Evolutionary conservation across 2,797 vertebrate species (phyloP).

Genomic region (Trichosurus vulpecula): DNA sequence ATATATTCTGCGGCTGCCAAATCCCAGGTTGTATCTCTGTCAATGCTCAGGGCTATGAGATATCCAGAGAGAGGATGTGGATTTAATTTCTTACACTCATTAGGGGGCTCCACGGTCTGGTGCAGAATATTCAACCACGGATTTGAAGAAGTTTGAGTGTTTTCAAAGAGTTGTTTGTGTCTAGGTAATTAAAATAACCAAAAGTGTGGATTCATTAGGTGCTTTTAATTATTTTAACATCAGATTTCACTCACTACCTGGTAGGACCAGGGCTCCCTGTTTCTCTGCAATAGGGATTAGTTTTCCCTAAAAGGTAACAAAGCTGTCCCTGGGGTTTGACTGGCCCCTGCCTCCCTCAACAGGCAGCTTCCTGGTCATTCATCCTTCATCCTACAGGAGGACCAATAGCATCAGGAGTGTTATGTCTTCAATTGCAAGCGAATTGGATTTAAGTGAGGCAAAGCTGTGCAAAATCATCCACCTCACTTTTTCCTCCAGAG

Average conservation of each 20-base stretch:
- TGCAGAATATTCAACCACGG: neutral
- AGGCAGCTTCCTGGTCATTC: neutral
- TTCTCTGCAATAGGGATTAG: neutral
- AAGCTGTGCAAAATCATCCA: neutral
- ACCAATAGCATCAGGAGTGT: neutral
- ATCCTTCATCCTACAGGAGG: neutral
- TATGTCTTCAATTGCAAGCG: neutral
- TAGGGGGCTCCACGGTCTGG: neutral
- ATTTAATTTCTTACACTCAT: conserved; percentile 13
- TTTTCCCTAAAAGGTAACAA: neutral
- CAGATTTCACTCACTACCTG: neutral
- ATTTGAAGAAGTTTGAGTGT: neutral
- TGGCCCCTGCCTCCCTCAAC: neutral
- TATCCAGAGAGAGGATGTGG: conserved; percentile 17
- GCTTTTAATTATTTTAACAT: neutral
- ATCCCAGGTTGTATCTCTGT: conserved; percentile 11
- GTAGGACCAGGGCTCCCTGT: neutral
- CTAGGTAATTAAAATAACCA: neutral
- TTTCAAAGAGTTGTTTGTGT: conserved; percentile 6
- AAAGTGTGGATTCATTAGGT: neutral
- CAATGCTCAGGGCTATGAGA: conserved; percentile 15
- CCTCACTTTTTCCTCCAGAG: too few relatives aligned
- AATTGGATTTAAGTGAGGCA: neutral
- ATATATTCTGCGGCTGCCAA: conserved; percentile 23
- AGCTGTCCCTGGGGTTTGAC: neutral